Percentiles rank a stretch among this genome's conserved stretches.
Conservation (phyloP, 2,797 vertebrate species). For the Psittacula echo region DNA sequence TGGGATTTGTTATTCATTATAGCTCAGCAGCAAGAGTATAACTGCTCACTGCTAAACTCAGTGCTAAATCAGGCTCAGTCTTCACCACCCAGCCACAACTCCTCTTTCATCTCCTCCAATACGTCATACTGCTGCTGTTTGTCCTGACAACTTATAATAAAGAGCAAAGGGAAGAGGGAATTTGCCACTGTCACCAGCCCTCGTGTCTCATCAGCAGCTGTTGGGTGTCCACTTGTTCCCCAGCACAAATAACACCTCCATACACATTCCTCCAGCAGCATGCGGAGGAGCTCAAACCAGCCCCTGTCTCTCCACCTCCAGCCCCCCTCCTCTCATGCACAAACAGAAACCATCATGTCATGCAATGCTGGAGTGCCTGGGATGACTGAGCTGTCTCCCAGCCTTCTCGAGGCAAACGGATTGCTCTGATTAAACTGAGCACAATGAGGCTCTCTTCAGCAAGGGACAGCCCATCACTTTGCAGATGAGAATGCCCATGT, state of each 20-base stretch:
- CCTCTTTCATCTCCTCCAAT: not conserved
- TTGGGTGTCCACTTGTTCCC: not conserved
- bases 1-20: not conserved
- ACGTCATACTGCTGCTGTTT: rapidly evolving
- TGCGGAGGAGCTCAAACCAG: not conserved
- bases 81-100: not conserved
- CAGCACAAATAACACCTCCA: not conserved
- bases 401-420: not conserved
- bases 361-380: rapidly evolving
- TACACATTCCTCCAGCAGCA: not conserved
- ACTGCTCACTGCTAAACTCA: not conserved
- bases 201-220: not conserved
- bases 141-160: not conserved
- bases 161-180: not conserved
- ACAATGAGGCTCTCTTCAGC: not conserved
- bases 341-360: not conserved
- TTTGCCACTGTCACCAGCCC: not conserved
- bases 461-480: not conserved
- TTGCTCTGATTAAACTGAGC: not conserved
- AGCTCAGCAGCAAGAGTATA: not conserved
- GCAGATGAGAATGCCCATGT: not conserved
- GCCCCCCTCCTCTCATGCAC: not conserved
- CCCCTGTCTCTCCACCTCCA: not conserved
- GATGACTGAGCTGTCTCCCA: not conserved
- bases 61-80: not conserved